phyloP scores from a whole-genome alignment of 2,797 vertebrate genomes.

The Notoglanidium macrostoma region DNA sequence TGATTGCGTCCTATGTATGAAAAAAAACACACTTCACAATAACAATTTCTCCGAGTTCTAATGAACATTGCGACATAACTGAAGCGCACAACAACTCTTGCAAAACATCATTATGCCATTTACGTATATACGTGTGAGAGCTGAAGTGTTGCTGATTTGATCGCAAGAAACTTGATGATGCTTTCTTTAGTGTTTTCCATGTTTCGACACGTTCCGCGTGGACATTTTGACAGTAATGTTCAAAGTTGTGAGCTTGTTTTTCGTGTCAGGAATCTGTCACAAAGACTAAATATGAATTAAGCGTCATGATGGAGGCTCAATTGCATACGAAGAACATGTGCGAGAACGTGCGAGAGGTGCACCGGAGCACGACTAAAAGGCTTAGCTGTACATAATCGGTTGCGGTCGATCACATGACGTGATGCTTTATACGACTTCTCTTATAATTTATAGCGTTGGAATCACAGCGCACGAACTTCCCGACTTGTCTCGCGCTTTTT shows the following conservation, averaged over 20 bases:
- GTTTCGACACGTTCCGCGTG: background rate
- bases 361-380: background rate
- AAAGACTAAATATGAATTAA: background rate
- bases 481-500: background rate
- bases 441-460: background rate
- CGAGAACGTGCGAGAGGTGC: background rate
- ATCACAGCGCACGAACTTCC: slow-evolving; percentile 9
- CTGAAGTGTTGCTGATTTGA: slow-evolving; percentile 30
- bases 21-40: background rate
- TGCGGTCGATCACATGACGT: slow-evolving; percentile 18
- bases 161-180: slow-evolving; percentile 20
- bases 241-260: background rate
- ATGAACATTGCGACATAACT: background rate
- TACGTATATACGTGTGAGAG: background rate
- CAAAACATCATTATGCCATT: background rate
- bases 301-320: background rate
- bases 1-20: background rate
- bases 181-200: background rate
- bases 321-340: background rate
- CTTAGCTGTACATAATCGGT: background rate
- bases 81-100: background rate
- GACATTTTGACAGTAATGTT: slow-evolving; percentile 27
- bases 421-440: slow-evolving; percentile 9
- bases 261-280: background rate
- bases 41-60: background rate